Base-by-base conservation (phyloP, 2,797 vertebrate genomes). In the Graptemys geographica region DNA sequence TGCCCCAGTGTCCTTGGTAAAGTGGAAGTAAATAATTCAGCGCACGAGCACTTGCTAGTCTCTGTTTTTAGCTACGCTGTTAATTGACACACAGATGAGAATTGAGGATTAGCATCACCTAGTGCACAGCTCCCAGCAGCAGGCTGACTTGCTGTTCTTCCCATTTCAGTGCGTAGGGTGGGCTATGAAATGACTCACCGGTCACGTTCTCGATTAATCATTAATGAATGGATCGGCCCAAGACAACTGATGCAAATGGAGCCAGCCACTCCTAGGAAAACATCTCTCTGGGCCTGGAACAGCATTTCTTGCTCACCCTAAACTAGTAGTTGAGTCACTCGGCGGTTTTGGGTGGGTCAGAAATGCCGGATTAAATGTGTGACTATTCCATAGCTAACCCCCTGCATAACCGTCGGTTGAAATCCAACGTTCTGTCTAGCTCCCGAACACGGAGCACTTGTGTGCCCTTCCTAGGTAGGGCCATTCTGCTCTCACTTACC, bases 131-230 rank as follows among this genome's bases (percentile, higher is more conserved):
- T 44, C 13, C 3, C 59, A 31, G 16, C 62, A 37, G 72, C 72
- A 13, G 72, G 25, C 41, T 15, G 74, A 11, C 74, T 44, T 3
- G 27, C 74, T 76, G 23, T 5, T 19, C 65, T 11, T 37, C 65
- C 33, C 62, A 15, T 33, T 33, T 23, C 59, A 8, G 62, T 47
- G 52, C 18, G 9, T 12, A 23, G 84, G 52, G 49, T 18, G 53
- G 56, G 91, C 93, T 91, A 96, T 94, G 83, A 81, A 92, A 44
- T 94, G 96, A 93, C 52, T 94, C 94, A 96, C 69, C 33, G 59
- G 83, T 81, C 27, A 33, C 53, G 84, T 93, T 81, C 88, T 93
- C 91, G 86, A 86, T 92, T 93, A 90, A 96, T 88, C 91, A 92
- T 91, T 83, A 81, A 51, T 52, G 81, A 95, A 96, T 88, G 83